A percentile compares a stretch with the other conserved stretches of the same genome.
Conservation (phyloP, 2,888 invertebrate genomes). For the Megalurothrips usitatus region DNA sequence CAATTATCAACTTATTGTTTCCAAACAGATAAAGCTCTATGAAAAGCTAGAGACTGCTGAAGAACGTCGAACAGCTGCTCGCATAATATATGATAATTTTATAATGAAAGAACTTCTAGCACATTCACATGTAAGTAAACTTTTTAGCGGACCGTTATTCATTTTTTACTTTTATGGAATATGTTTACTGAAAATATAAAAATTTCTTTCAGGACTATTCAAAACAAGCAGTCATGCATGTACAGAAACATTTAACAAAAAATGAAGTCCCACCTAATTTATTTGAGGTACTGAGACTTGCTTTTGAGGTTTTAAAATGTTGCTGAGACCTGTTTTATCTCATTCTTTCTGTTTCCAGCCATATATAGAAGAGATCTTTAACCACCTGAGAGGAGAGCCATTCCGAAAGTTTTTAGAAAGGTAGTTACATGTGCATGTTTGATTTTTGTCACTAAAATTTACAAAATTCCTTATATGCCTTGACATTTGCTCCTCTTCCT, state of each 20-base stretch:
- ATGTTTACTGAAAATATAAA: conserved; percentile 1
- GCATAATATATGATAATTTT: conserved; percentile 98
- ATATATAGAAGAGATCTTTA: conserved; percentile 99
- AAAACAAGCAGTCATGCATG: conserved; percentile 93
- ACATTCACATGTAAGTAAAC: conserved; percentile 86
- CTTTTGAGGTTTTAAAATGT: conserved; percentile 30
- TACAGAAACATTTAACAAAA: conserved; percentile 95
- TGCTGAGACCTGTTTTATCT: conserved; percentile 33
- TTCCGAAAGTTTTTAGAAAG: conserved; percentile 98
- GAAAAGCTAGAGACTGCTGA: conserved; percentile 97
- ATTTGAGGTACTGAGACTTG: conserved; percentile 69
- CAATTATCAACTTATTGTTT: conserved; percentile 27
- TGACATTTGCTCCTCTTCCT: conserved; percentile 36
- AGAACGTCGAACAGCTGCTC: conserved; percentile 88
- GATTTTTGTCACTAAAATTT: conserved; percentile 31
- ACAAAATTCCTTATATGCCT: conserved; percentile 30
- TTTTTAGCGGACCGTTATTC: not conserved
- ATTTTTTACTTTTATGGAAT: not conserved
- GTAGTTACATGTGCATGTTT: conserved; percentile 49
- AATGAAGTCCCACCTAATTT: conserved; percentile 95
- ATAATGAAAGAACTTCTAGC: conserved; percentile 99
- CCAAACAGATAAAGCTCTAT: conserved; percentile 92
- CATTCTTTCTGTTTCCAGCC: conserved; percentile 65
- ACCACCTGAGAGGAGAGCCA: conserved; percentile 91
- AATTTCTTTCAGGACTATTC: conserved; percentile 84